Percentiles rank a stretch among this genome's conserved stretches.
Evolutionary conservation across 2,888 invertebrate genomes (phyloP).

Genomic region (Caenorhabditis uteleia): DNA sequence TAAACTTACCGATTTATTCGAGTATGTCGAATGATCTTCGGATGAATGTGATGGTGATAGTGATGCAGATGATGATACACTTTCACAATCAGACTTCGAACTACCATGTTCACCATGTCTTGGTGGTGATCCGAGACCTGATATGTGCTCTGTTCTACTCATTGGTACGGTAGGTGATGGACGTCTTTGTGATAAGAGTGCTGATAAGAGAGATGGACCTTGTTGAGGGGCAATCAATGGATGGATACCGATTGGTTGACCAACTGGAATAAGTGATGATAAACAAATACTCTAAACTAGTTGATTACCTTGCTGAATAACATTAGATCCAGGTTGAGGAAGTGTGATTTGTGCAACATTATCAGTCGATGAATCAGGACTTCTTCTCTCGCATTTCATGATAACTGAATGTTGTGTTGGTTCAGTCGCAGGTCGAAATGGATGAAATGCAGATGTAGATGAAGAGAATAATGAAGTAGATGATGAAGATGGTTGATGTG

Average conservation of each 20-base stretch:
- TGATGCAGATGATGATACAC: slow-evolving; percentile 50
- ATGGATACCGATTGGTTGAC: slow-evolving; percentile 13
- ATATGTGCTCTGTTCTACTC: slow-evolving; percentile 62
- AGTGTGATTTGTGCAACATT: slow-evolving; percentile 7
- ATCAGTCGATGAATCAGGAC: slow-evolving; percentile 52
- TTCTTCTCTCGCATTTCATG: slow-evolving; percentile 42
- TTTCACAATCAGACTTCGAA: slow-evolving; percentile 51
- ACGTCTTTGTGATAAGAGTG: slow-evolving; percentile 43
- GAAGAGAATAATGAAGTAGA: slow-evolving; percentile 36
- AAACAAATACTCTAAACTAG: no score
- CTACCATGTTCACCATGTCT: slow-evolving; percentile 23
- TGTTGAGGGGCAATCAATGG: slow-evolving; percentile 13
- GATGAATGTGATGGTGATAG: slow-evolving; percentile 53
- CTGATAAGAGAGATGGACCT: slow-evolving; percentile 38
- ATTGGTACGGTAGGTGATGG: slow-evolving; percentile 65
- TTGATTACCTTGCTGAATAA: slow-evolving; percentile 36
- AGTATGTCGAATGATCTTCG: slow-evolving; percentile 41
- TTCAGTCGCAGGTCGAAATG: slow-evolving; percentile 35
- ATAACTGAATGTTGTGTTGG: slow-evolving; percentile 38
- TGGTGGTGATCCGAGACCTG: slow-evolving; percentile 54
- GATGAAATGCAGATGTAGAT: slow-evolving; percentile 46
- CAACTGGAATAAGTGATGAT: slow-evolving; percentile 22
- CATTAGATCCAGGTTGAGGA: slow-evolving; percentile 20
- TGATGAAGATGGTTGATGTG: slow-evolving; percentile 22
- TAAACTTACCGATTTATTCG: slow-evolving; percentile 35